phyloP scores from a whole-genome alignment of 1,140 invertebrate genomes.

The Thalassaphorura encarpata region DNA sequence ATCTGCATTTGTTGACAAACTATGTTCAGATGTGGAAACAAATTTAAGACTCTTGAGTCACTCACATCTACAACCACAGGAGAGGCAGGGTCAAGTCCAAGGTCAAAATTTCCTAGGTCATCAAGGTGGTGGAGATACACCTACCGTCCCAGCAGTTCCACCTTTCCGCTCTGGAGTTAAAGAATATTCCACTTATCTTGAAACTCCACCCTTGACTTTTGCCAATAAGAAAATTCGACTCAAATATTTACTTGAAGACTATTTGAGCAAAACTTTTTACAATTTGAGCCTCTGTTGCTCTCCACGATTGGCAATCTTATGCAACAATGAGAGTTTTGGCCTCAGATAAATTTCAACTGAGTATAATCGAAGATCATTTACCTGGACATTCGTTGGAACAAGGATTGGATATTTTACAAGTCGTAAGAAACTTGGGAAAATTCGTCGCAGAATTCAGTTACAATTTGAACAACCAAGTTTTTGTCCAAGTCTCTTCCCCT shows the following conservation, averaged over 20 bases:
- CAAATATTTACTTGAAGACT: slow-evolving; percentile 54
- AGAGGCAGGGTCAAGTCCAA: not conserved
- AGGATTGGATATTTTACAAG: slow-evolving; percentile 94
- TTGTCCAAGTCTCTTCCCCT: slow-evolving; percentile 81
- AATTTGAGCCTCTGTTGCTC: slow-evolving; percentile 92
- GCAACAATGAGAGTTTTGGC: slow-evolving; percentile 92
- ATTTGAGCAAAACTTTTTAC: slow-evolving; percentile 91
- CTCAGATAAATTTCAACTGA: slow-evolving; percentile 67
- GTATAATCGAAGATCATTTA: slow-evolving; percentile 77
- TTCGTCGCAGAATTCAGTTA: slow-evolving; percentile 93
- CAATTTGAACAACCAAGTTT: slow-evolving; percentile 95
- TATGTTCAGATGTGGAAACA: slow-evolving; percentile 80
- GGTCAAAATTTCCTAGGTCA: no score
- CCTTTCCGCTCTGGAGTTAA: slow-evolving; percentile 53
- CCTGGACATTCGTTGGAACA: slow-evolving; percentile 95
- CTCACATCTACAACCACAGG: slow-evolving; percentile 65
- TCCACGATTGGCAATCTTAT: slow-evolving; percentile 97
- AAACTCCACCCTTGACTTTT: slow-evolving; percentile 43
- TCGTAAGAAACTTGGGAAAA: slow-evolving; percentile 92
- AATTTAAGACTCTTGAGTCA: slow-evolving; percentile 82
- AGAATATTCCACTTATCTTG: slow-evolving; percentile 46
- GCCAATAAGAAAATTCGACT: slow-evolving; percentile 36
- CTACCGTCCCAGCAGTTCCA: slow-evolving; percentile 59
- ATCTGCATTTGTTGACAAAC: slow-evolving; percentile 52
- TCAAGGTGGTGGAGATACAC: not conserved